phyloP scores from a whole-genome alignment of 2,888 invertebrate genomes.

The Nomada hirtipes region DNA sequence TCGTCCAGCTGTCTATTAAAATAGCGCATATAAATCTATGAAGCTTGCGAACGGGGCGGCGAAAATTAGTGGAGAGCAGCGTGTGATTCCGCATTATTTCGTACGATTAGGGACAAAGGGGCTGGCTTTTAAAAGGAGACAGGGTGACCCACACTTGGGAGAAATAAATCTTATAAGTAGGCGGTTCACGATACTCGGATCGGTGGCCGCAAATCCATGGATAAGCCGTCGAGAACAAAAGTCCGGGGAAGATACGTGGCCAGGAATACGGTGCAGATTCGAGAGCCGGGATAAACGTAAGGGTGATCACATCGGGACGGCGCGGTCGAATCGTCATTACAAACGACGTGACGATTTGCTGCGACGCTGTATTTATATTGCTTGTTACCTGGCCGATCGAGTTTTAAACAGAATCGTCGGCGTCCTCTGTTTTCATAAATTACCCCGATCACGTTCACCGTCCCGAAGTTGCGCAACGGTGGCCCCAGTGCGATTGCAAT shows the following conservation, averaged over 20 bases:
- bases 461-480: conserved; percentile 32
- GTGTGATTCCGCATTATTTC: conserved; percentile 11
- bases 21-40: not conserved
- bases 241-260: conserved; percentile 70
- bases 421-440: conserved; percentile 62
- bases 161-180: conserved; percentile 83
- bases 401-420: conserved; percentile 39
- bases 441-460: conserved; percentile 57
- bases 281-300: conserved; percentile 59
- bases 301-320: conserved; percentile 73
- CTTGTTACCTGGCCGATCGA: conserved; percentile 43
- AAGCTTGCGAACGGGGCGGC: not conserved
- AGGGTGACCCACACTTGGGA: conserved; percentile 32
- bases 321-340: conserved; percentile 82
- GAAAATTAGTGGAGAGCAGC: not conserved
- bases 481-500: conserved; percentile 53
- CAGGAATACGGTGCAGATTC: conserved; percentile 75
- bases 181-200: conserved; percentile 80
- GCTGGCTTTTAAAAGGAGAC: conserved; percentile 11
- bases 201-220: conserved; percentile 81
- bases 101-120: conserved; percentile 34
- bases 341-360: conserved; percentile 82
- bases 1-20: not conserved
- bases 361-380: conserved; percentile 79
- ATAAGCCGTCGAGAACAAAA: conserved; percentile 80